These are phyloP conservation scores for Seira sanloemensis DNA, from an alignment of 2,888 invertebrate genomes.

Conservation along the genomic window DNA sequence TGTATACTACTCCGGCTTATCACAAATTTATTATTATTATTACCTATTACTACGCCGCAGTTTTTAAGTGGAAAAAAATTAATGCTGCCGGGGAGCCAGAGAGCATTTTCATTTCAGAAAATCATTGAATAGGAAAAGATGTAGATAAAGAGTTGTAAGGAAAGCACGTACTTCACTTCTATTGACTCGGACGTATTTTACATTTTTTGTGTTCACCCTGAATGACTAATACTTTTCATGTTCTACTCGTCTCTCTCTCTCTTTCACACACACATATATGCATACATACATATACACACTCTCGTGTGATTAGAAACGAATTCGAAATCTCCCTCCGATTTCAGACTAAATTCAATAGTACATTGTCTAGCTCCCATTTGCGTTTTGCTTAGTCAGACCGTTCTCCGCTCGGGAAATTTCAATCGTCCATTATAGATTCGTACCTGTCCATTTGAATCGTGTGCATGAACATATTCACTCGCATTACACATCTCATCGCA, in stretches of 20 bases:
- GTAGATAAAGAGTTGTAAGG: not conserved
- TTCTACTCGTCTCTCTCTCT: not conserved
- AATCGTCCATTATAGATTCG: not conserved
- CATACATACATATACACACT: not conserved
- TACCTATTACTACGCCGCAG: not conserved
- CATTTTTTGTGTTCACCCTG: not conserved
- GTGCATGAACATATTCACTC: constrained; percentile 14
- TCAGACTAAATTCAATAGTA: too few relatives aligned
- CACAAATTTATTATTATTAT: constrained; percentile 1
- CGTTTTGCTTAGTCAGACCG: too few relatives aligned
- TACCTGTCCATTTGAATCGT: constrained; percentile 5
- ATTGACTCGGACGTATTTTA: not conserved
- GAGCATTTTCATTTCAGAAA: not conserved
- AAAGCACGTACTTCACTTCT: not conserved
- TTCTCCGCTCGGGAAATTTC: too few relatives aligned
- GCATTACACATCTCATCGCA: not conserved
- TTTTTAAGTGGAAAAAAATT: constrained; percentile 4
- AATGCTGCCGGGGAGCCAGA: not conserved
- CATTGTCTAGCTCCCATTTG: too few relatives aligned
- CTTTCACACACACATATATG: too few relatives aligned
- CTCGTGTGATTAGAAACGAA: not conserved
- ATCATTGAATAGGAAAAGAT: not conserved
- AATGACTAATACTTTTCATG: not conserved
- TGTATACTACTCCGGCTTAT: not conserved
- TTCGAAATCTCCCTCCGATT: not conserved